Base-by-base conservation (phyloP, 2,888 invertebrate species). In the Aphodius sticticus region DNA sequence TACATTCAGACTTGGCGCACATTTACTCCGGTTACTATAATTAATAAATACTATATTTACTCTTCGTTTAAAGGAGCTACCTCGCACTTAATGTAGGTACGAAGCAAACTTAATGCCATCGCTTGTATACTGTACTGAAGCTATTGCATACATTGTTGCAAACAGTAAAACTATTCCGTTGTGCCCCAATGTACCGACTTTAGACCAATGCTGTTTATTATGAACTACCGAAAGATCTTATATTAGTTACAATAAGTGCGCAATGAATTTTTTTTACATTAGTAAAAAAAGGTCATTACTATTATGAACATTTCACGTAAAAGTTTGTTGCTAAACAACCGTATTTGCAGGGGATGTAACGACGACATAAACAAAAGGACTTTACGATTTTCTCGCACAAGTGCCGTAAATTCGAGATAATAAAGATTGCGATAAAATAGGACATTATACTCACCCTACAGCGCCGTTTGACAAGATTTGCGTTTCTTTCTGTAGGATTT, bases 401-500 rank as follows among this genome's bases (percentile, higher is more conserved):
- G 53, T 53, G 53, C 12, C 53, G 53, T 53, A 53, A 9, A 53
- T 12, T 53, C 12, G 7, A 53, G 9, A 12, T 9, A 7, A 7
- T 53, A 53, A 53, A 53, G 12, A 53, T 37, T 53, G 38, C 36
- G 26, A 76, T 76, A 38, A 76, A 76, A 74, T 74, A 71, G 38
- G 37, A 75, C 69, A 35, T 76, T 77, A 37, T 83, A 90, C 94
- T 93, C 89, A 96, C 96, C 96, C 96, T 85, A 96, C 93, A 84
- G 93, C 93, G 85, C 96, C 96, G 89, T 95, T 95, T 85, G 93
- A 91, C 86, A 96, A 92, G 86, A 95, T 92, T 89, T 94, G 93
- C 84, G 95, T 91, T 88, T 96, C 96, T 85, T 94, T 94, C 87
- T 93, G 92, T 85, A 96, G 91, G 69, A 96, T 94, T 88, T 95